Conservation (phyloP, 2,888 invertebrate species). For the Taphrorychus bicolor region DNA sequence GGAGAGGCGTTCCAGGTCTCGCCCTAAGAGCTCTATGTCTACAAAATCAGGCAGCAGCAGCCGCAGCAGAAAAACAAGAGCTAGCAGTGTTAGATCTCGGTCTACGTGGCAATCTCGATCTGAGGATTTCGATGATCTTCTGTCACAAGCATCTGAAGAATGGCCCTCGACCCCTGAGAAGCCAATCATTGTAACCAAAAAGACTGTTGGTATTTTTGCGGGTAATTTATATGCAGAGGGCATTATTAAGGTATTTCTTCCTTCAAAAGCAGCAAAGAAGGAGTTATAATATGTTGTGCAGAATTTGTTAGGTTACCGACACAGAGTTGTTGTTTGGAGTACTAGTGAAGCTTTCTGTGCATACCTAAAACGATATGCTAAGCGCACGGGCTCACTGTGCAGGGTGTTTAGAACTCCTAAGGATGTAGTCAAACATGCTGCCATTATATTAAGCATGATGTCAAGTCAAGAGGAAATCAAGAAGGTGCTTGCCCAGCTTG, state of each 20-base stretch:
- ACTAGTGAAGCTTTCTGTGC: slow-evolving; percentile 1
- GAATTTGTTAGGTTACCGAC: slow-evolving; percentile 7
- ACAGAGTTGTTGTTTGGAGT: slow-evolving; percentile 5
- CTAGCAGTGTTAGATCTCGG: background rate
- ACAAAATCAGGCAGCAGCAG: background rate
- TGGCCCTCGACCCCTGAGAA: background rate
- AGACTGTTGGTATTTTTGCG: slow-evolving; percentile 1
- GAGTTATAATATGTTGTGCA: background rate
- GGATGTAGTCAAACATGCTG: slow-evolving; percentile 7
- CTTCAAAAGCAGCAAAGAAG: background rate
- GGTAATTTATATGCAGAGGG: slow-evolving; percentile 4
- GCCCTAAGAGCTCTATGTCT: background rate
- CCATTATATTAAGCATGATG: slow-evolving; percentile 3
- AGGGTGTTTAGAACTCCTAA: background rate
- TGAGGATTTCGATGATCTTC: background rate
- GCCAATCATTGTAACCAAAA: background rate
- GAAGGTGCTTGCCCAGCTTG: background rate
- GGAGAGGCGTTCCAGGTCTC: background rate
- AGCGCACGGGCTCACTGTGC: background rate
- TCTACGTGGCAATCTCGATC: background rate
- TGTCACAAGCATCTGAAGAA: background rate
- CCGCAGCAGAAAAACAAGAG: background rate
- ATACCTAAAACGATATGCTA: background rate
- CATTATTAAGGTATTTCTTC: background rate
- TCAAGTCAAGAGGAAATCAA: background rate